Evolutionary conservation across 92 coral and sea anemone genomes (phyloP), one percentile per base, ranked within the genome.

Genomic region (Plumapathes pennacea): DNA sequence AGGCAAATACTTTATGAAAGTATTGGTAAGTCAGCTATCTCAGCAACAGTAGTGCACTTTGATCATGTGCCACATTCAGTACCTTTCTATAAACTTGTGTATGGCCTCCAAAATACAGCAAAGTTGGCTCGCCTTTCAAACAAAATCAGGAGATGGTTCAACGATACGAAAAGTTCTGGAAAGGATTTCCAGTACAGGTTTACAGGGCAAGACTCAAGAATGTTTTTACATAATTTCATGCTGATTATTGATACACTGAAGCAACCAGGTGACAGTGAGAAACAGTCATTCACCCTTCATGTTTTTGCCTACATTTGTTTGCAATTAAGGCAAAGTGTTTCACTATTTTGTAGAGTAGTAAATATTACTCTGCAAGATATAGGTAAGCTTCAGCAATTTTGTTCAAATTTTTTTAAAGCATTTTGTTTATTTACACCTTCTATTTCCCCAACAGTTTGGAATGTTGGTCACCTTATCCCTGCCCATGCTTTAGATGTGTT

Each of bases 211-310:
- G 92, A 85, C 57, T 85, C 92, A 19, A 58, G 86, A 40, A 79
- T 78, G 86, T 85, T 67, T 69, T 67, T 84, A 51, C 86, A 85
- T 64, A 74, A 79, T 71, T 85, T 85, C 50, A 79, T 79, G 83
- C 57, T 68, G 46, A 50, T 79, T 18, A 69, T 72, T 72, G 85
- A 72, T 62, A 13, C 82, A 46, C 15, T 84, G 57, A 64, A 57
- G 56, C 70, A 67, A 32, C 54, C 76, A 25, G 43, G 65, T 62
- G 87, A 85, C 78, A 61, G 50, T 67, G 76, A 61, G 46, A 79
- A 69, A 38, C 75, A 85, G 63, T 38, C 53, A 50, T 74, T 72
- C 59, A 32, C 62, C 20, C 84, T 78, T 60, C 85, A 78, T 54
- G 61, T 47, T 59, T 84, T 69, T 60, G 82, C 82, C 28, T 84